Conservation (phyloP, 2,797 vertebrate genomes). For the Emydoidea blandingii region DNA sequence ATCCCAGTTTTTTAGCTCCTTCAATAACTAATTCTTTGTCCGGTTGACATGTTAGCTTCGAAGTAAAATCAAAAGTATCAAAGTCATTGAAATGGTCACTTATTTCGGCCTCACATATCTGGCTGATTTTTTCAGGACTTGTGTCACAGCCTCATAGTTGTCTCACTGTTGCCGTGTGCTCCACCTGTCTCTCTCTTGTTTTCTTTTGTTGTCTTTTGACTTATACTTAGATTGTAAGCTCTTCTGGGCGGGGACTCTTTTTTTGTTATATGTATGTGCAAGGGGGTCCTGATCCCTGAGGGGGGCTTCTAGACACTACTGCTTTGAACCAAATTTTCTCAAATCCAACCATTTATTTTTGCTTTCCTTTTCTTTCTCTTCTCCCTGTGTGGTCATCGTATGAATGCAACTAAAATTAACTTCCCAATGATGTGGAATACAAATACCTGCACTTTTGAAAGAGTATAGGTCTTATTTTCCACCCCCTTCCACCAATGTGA, state of each 20-base stretch:
- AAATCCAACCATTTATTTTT: neutral
- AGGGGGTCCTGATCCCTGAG: constrained; percentile 32
- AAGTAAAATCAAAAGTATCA: constrained; percentile 64
- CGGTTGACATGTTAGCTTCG: constrained; percentile 55
- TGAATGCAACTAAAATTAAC: constrained; percentile 49
- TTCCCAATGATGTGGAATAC: constrained; percentile 31
- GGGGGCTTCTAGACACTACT: constrained; percentile 41
- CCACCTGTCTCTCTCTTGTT: constrained; percentile 67
- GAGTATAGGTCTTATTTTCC: constrained; percentile 36
- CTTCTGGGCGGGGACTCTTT: neutral
- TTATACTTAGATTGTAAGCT: constrained; percentile 64
- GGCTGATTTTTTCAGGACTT: constrained; percentile 70
- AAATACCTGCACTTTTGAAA: constrained; percentile 45
- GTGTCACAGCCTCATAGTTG: constrained; percentile 59
- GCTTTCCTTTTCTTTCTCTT: neutral
- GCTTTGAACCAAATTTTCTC: neutral
- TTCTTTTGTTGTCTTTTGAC: constrained; percentile 63
- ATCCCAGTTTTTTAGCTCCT: neutral
- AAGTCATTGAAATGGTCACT: constrained; percentile 71
- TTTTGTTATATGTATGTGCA: constrained; percentile 24
- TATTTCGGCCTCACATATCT: constrained; percentile 59
- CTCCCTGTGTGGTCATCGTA: constrained; percentile 3
- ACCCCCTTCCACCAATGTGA: constrained; percentile 33
- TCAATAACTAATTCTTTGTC: constrained; percentile 24
- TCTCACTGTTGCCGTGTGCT: constrained; percentile 60